Conservation (phyloP, 2,113 vertebrate genomes). For the Eira barbara region DNA sequence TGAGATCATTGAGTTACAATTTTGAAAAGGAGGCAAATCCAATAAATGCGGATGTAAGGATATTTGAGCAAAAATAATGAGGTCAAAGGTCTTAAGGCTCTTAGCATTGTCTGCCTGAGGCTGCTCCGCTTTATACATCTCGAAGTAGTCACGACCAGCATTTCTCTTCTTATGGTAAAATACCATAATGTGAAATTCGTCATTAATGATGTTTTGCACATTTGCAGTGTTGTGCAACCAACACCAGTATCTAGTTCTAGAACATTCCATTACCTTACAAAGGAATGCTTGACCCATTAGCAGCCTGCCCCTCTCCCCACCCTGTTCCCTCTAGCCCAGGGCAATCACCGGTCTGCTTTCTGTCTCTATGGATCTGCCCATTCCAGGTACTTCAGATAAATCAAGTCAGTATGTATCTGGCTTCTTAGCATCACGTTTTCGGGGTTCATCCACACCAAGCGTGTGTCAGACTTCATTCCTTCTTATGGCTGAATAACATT, state of each 20-base stretch:
- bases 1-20: neutral
- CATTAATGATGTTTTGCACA: no score
- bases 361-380: neutral
- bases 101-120: fast-evolving
- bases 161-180: neutral
- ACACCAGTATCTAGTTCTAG: neutral
- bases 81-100: neutral
- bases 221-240: no score
- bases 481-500: neutral
- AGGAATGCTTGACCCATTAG: neutral
- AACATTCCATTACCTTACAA: neutral
- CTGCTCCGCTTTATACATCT: fast-evolving
- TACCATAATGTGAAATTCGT: neutral
- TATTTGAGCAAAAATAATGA: neutral
- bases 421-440: neutral
- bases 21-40: neutral
- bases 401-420: fast-evolving
- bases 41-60: fast-evolving
- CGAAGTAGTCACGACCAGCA: fast-evolving
- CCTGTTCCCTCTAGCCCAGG: neutral
- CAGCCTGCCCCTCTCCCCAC: no score
- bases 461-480: fast-evolving
- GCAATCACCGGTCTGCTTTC: neutral
- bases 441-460: neutral
- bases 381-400: neutral